Conservation (phyloP, 2,888 invertebrate species). For the Synergus umbraculus region DNA sequence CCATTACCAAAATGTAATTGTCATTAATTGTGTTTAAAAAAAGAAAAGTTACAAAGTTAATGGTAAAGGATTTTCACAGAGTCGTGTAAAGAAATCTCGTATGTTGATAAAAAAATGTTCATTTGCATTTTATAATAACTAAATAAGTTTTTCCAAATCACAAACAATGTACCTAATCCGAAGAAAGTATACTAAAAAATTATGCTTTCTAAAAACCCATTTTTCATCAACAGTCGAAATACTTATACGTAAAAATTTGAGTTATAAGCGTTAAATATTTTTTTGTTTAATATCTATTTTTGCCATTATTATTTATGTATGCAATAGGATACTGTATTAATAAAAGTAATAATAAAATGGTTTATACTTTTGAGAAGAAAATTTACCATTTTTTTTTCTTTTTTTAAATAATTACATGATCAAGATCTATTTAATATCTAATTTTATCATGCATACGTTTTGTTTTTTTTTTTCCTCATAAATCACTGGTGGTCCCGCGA, state of each 20-base stretch:
- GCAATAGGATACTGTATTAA: conserved; percentile 43
- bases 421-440: too few relatives aligned
- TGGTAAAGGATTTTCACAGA: neutral
- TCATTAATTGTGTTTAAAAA: neutral
- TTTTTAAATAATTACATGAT: neutral
- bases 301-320: conserved; percentile 23
- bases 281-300: conserved; percentile 22
- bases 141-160: neutral
- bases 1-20: neutral
- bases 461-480: too few relatives aligned
- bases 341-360: conserved; percentile 49
- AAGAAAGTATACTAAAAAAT: neutral
- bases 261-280: neutral
- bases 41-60: neutral
- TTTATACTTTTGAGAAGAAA: conserved; percentile 49
- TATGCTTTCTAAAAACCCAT: neutral
- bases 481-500: too few relatives aligned
- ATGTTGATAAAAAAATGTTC: neutral
- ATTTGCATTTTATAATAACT: conserved; percentile 3
- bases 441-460: too few relatives aligned
- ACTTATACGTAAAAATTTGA: conserved; percentile 4
- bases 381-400: neutral
- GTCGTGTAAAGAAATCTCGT: neutral
- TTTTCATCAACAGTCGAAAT: neutral
- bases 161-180: neutral